Base-by-base conservation (phyloP, 2,888 invertebrate species). In the Rhamphomyia laevipes region DNA sequence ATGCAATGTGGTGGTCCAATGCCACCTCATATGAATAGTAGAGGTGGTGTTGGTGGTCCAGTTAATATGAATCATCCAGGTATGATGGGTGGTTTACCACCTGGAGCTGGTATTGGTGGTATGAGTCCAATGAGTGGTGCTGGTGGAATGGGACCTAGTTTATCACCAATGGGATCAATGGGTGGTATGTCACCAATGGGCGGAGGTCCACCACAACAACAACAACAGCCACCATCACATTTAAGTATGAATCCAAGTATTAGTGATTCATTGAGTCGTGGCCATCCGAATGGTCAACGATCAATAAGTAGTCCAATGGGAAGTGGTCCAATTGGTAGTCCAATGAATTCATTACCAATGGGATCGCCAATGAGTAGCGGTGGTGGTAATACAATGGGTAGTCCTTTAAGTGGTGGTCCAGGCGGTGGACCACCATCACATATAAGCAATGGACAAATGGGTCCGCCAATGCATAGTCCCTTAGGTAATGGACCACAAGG, bases 391-490 rank as follows among this genome's bases (percentile, higher is more conserved):
- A 77, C 81, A 40, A 81, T 84, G 74, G 81, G 86, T 53, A 82
- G 85, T 59, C 84, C 85, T 7, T 80, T 85, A 33, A 61, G 58
- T 23, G 55, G 55, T 17, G 59, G 59, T 42, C 70, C 73, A 47
- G 73, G 73, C 13, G 15, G 42, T 27, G 35, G 35, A 13, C n/a
- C n/a, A n/a, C 35, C 13, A n/a, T 35, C 35, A n/a, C 35, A 69
- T 52, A 81, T 82, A 76, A 80, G 78, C 62, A 82, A 80, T 59
- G 81, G 82, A 61, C 82, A 81, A 48, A 85, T 82, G 83, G 82
- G 79, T 47, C 84, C 84, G 47, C 84, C 80, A 11, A 81, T 86
- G 78, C 84, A 83, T 59, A 84, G 81, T 70, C 82, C 82, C 43
- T 67, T 80, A 52, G 80, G 80, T 13, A 77, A 78, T 56, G 78